phyloP scores from a whole-genome alignment of 2,797 vertebrate genomes.

The Hephaestus fuliginosus region DNA sequence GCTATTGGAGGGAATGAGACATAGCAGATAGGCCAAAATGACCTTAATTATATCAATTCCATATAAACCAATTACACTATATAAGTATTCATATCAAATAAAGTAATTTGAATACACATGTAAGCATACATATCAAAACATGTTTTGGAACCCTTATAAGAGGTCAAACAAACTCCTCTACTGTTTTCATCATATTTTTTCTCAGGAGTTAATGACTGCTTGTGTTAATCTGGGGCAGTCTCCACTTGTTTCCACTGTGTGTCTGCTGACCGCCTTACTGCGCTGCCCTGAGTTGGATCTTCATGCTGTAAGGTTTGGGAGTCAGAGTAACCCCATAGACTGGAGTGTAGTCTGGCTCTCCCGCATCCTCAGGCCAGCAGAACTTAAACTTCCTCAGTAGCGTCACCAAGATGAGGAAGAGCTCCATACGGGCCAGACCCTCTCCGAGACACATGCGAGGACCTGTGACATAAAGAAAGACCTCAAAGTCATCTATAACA shows the following conservation, averaged over 20 bases:
- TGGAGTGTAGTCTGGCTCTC: slow-evolving; percentile 76
- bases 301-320: slow-evolving; percentile 77
- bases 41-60: not conserved
- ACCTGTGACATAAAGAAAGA: slow-evolving; percentile 55
- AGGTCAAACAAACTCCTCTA: not conserved
- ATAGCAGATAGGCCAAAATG: not conserved
- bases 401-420: slow-evolving; percentile 81
- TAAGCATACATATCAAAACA: not conserved
- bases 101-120: not conserved
- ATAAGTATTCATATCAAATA: not conserved
- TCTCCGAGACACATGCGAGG: slow-evolving; percentile 83
- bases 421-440: slow-evolving; percentile 84
- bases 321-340: slow-evolving; percentile 72
- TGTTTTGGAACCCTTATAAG: too few relatives aligned
- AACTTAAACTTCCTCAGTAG: slow-evolving; percentile 81
- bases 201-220: not conserved
- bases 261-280: not conserved
- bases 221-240: not conserved
- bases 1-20: not conserved
- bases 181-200: not conserved
- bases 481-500: not conserved
- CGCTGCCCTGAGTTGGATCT: slow-evolving; percentile 55
- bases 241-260: not conserved
- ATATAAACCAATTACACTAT: not conserved
- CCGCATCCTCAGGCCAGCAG: slow-evolving; percentile 80